Evolutionary conservation across 1,140 invertebrate genomes (phyloP), one percentile per base, ranked within the genome.

Genomic region (Geopemphigus sp.): DNA sequence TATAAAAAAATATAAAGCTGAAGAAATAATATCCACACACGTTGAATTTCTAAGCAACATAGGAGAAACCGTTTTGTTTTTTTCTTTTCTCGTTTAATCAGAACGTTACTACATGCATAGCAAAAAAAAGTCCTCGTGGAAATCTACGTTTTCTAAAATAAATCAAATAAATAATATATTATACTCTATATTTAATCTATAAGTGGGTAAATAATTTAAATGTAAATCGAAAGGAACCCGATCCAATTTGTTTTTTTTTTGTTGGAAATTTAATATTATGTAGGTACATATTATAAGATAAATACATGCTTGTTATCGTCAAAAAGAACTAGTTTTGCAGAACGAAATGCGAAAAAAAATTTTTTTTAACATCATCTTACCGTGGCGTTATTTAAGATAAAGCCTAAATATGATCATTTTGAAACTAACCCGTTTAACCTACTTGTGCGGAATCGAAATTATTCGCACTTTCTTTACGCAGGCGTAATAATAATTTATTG

Each of bases 131-230:
- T 29, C 10, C 15, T 29, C 5, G 17, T 61, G 15, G 26, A 29
- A 61, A 26, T 26, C 26, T 22, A 39, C 32, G 5, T 29, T 29
- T 17, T 29, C 6, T 61, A 61, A 29, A 29, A 1, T 61, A 64
- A 64, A 64, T 63, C 11, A 19, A 32, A 32, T n/a, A 32, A 64
- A 39, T 39, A 39, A 39, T 39, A 39, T 64, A 64, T 64, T 64
- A 64, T 39, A 39, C 32, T 39, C 32, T 39, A 39, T 39, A 39
- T 39, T 39, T 39, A 39, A 39, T 39, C 3, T 8, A 39, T 39
- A 39, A 39, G 32, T n/a, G 15, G 15, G 10, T 17, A 64, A 64
- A 64, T 64, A 0, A 39, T n/a, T 64, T 29, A 2, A 6, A 63
- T 32, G 5, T 63, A 39, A 64, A 32, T 19, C 17, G 29, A 64